Conservation (phyloP, 23 tunicate species). For the Botrylloides violaceus region DNA sequence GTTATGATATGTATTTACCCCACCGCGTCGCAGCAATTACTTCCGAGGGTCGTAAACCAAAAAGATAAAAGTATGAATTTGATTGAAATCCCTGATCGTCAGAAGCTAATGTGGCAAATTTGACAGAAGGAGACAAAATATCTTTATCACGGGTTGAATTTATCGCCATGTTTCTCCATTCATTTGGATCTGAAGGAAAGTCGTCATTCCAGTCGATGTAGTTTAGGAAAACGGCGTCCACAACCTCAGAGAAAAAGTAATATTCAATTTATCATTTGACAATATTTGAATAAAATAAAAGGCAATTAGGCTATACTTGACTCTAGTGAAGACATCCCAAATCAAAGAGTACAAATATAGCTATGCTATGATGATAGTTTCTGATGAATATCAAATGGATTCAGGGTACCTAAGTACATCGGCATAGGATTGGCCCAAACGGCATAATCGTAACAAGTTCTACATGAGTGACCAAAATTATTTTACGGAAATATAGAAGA, state of each 20-base stretch:
- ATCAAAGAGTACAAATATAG: too few species aligned
- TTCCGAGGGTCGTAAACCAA: conserved; percentile 1
- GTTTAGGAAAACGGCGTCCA: conserved; percentile 9
- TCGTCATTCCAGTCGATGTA: conserved; percentile 7
- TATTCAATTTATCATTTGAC: not conserved
- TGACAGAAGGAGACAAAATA: not conserved
- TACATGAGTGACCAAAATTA: too few species aligned
- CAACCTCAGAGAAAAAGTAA: conserved; percentile 1
- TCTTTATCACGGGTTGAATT: conserved; percentile 7
- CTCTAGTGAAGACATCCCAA: too few species aligned
- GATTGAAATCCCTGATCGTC: conserved; percentile 1
- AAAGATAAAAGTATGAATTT: not conserved
- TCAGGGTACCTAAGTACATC: too few species aligned
- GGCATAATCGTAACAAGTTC: too few species aligned
- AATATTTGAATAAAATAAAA: not conserved
- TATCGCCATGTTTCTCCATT: conserved; percentile 1
- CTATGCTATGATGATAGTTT: too few species aligned
- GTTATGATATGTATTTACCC: not conserved
- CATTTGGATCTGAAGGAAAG: conserved; percentile 7
- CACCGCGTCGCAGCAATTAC: conserved; percentile 4
- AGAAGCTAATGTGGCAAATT: not conserved
- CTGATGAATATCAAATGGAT: too few species aligned
- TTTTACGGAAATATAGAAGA: too few species aligned
- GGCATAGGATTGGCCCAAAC: too few species aligned
- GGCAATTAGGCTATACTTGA: too few species aligned